Conservation (phyloP, 2,113 vertebrate genomes). For the Heterocephalus glaber region DNA sequence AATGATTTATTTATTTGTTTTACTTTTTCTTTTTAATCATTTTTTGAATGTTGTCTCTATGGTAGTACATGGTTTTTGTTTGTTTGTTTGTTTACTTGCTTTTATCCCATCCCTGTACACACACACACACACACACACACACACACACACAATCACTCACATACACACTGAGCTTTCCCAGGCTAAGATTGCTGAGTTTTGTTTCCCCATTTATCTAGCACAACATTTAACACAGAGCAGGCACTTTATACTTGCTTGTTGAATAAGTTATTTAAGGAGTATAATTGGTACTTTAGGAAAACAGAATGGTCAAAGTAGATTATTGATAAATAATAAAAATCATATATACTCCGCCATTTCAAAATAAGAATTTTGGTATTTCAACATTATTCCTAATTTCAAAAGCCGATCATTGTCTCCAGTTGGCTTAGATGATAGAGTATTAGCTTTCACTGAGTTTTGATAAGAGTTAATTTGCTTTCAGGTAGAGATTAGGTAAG, state of each 20-base stretch:
- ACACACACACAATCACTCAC: too few species aligned
- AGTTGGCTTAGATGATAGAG: background rate
- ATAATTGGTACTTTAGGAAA: background rate
- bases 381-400: background rate
- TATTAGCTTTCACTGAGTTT: constrained; percentile 38
- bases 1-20: background rate
- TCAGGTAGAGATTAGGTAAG: background rate
- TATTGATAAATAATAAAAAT: background rate
- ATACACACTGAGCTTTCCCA: background rate
- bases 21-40: background rate
- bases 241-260: background rate
- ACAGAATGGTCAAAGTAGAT: background rate
- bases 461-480: background rate
- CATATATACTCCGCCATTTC: background rate
- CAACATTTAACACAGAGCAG: background rate
- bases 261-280: background rate
- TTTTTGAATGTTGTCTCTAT: background rate
- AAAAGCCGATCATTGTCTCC: background rate
- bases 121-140: background rate
- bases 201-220: background rate
- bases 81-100: background rate
- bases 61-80: background rate
- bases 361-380: constrained; percentile 32
- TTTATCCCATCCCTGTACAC: background rate
- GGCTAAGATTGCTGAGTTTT: background rate